These are phyloP conservation scores for Hypselothyrea guttata DNA, from an alignment of 2,888 invertebrate species.

Conservation along the genomic window DNA sequence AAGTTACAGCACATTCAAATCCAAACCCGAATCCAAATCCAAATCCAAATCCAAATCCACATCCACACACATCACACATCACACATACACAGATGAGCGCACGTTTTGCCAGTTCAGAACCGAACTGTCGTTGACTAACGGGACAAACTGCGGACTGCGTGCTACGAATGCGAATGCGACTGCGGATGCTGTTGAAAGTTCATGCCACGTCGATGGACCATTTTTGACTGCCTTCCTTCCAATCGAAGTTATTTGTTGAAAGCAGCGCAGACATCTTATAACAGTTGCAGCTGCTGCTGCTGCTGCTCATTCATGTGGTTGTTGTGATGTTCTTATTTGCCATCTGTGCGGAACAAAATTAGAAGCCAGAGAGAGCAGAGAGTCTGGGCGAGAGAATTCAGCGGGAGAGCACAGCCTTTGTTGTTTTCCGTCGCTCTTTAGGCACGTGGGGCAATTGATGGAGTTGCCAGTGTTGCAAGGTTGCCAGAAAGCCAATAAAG, in stretches of 20 bases:
- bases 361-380: conserved; percentile 1
- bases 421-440: conserved; percentile 37
- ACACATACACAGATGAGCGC: conserved; percentile 17
- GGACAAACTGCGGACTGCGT: conserved; percentile 47
- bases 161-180: conserved; percentile 72
- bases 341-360: conserved; percentile 28
- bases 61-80: conserved; percentile 13
- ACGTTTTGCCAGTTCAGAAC: conserved; percentile 52
- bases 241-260: conserved; percentile 53
- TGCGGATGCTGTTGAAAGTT: conserved; percentile 72
- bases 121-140: conserved; percentile 18
- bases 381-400: conserved; percentile 6
- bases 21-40: too few relatives aligned
- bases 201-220: conserved; percentile 81
- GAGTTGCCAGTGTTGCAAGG: conserved; percentile 30
- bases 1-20: conserved; percentile 17
- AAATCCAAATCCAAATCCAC: too few relatives aligned
- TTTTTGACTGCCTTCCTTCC: conserved; percentile 80
- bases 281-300: conserved; percentile 29
- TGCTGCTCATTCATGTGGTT: conserved; percentile 6
- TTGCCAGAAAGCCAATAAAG: too few relatives aligned
- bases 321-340: conserved; percentile 22
- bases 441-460: conserved; percentile 47
- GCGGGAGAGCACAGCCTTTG: conserved; percentile 46
- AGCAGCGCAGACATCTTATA: conserved; percentile 53